Evolutionary conservation across 2,888 invertebrate species (phyloP).

Genomic region (Cacoxenus indagator): DNA sequence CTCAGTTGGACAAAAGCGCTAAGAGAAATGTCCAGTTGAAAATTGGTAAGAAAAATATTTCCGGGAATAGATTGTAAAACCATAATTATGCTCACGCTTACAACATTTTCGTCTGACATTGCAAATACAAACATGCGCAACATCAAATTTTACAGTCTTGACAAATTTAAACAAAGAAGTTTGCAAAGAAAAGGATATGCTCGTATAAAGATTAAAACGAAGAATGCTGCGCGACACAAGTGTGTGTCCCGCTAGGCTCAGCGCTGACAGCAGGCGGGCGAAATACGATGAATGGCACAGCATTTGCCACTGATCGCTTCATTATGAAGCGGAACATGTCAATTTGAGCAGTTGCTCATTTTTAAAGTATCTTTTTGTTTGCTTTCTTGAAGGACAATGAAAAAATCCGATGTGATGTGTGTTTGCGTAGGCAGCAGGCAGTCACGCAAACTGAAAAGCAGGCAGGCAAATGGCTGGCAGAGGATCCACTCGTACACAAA

Average conservation of each 20-base stretch:
- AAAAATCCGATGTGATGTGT: not conserved
- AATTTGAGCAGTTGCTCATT: conserved; percentile 38
- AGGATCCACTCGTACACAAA: no score
- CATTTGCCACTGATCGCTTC: conserved; percentile 55
- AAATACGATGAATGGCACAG: not conserved
- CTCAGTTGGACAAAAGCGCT: not conserved
- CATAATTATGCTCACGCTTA: conserved; percentile 62
- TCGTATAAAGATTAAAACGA: not conserved
- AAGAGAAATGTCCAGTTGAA: not conserved
- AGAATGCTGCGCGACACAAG: conserved; percentile 1
- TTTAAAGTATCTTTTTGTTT: not conserved
- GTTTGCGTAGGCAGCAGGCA: not conserved
- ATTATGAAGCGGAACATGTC: conserved; percentile 58
- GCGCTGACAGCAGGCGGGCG: conserved; percentile 4
- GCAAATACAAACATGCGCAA: conserved; percentile 4
- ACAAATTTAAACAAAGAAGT: conserved; percentile 20
- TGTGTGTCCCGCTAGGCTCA: not conserved
- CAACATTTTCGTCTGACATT: conserved; percentile 13
- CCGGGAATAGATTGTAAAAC: conserved; percentile 54
- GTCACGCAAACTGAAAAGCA: not conserved
- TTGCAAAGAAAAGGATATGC: not conserved
- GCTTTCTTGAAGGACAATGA: not conserved
- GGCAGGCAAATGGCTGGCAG: conserved; percentile 10
- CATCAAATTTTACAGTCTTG: conserved; percentile 11
- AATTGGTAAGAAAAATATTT: conserved; percentile 32